Evolutionary conservation across 2,797 vertebrate genomes (phyloP).

Genomic region (Aulostomus chinensis): DNA sequence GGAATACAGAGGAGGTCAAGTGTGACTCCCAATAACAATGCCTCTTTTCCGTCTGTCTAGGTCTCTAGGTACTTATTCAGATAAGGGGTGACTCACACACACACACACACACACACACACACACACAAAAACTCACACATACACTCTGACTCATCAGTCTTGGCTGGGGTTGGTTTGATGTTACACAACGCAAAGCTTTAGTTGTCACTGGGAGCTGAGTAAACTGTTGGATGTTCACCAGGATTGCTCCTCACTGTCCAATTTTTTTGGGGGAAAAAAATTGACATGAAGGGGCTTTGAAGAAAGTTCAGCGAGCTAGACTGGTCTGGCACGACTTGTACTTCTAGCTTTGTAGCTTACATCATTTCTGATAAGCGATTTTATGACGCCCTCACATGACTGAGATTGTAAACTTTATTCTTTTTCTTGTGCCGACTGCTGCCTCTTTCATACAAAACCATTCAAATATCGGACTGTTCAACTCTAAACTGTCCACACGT

Average conservation of each 20-base stretch:
- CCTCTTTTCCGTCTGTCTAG: conserved; percentile 57
- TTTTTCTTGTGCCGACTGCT: too few species aligned
- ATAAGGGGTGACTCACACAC: conserved; percentile 52
- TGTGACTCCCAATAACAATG: conserved; percentile 55
- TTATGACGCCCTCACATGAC: too few species aligned
- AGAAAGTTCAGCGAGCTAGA: too few species aligned
- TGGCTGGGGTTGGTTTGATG: conserved; percentile 45
- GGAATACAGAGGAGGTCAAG: conserved; percentile 56
- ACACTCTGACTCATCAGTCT: conserved; percentile 58
- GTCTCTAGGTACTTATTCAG: conserved; percentile 58
- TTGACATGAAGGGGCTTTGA: too few species aligned
- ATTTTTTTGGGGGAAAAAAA: too few species aligned
- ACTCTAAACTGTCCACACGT: too few species aligned
- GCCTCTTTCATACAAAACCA: too few species aligned
- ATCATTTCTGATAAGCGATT: too few species aligned
- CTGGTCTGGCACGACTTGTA: too few species aligned
- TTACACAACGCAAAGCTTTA: conserved; percentile 36
- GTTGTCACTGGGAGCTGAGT: conserved; percentile 38
- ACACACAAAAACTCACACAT: conserved; percentile 20
- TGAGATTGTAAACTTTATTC: too few species aligned
- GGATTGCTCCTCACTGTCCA: conserved; percentile 4
- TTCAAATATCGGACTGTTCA: too few species aligned
- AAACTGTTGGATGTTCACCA: conserved; percentile 24
- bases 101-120: conserved; percentile 30
- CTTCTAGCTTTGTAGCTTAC: too few species aligned